Percentiles rank a stretch among this genome's conserved stretches.
Conservation (phyloP, 1,140 invertebrate species). For the Chrysopa pallens region DNA sequence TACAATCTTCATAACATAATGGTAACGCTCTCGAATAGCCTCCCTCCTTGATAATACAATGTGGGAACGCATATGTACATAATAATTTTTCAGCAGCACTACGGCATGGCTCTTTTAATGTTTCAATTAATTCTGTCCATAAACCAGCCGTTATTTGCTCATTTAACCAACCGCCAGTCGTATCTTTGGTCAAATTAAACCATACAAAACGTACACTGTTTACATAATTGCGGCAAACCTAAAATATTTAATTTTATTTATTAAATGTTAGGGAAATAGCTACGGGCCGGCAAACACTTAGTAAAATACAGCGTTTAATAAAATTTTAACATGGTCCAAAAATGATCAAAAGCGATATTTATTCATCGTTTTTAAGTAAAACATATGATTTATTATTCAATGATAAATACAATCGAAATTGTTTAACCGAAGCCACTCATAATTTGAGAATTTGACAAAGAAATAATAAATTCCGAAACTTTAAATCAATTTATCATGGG, state of each 20-base stretch:
- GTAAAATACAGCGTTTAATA: no score
- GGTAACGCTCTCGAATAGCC: constrained; percentile 38
- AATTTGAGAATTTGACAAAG: no score
- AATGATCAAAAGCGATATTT: no score
- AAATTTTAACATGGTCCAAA: no score
- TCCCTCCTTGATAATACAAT: constrained; percentile 47
- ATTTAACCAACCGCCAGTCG: constrained; percentile 55
- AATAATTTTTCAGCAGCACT: constrained; percentile 75
- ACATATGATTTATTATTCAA: no score
- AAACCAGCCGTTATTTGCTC: constrained; percentile 65
- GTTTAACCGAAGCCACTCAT: no score
- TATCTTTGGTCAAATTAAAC: constrained; percentile 53
- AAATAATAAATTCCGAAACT: no score
- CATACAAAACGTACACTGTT: constrained; percentile 53
- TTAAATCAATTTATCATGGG: no score
- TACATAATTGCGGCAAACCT: constrained; percentile 64
- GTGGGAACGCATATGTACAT: constrained; percentile 82
- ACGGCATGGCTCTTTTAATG: constrained; percentile 62
- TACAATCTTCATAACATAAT: constrained; percentile 82
- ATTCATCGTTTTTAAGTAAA: no score
- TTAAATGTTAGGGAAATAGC: no score
- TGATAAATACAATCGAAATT: no score
- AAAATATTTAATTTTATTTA: background rate
- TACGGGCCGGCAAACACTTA: no score
- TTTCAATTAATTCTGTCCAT: constrained; percentile 70